Evolutionary conservation across 2,797 vertebrate genomes (phyloP).

Genomic region (Tarsius wallacei): DNA sequence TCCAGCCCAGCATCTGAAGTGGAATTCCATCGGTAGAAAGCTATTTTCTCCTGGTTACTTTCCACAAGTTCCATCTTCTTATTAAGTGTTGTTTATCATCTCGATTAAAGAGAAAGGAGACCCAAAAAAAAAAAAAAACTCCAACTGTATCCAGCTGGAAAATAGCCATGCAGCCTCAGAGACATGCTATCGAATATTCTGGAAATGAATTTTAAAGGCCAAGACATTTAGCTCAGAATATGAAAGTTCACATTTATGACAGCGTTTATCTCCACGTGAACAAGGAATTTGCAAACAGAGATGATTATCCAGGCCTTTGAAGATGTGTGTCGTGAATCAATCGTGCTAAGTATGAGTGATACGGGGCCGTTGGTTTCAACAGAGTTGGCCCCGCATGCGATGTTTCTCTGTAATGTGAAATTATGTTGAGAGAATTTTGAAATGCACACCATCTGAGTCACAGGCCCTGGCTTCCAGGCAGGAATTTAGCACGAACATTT

Average conservation of each 20-base stretch:
- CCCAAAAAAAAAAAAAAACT: conserved; percentile 78
- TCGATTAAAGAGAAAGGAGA: conserved; percentile 84
- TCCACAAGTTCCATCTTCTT: conserved; percentile 92
- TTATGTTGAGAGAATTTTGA: conserved; percentile 81
- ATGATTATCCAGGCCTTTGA: conserved; percentile 89
- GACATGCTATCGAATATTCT: conserved; percentile 88
- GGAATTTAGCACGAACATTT: conserved; percentile 82
- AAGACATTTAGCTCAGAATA: conserved; percentile 87
- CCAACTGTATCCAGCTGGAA: conserved; percentile 88
- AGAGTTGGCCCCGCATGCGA: conserved; percentile 74
- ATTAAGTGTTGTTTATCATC: conserved; percentile 90
- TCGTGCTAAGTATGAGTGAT: conserved; percentile 78
- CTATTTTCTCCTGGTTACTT: conserved; percentile 88
- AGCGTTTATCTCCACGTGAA: conserved; percentile 87
- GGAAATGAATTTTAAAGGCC: conserved; percentile 89
- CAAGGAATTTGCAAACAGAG: conserved; percentile 90
- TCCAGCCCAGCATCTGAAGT: conserved; percentile 88
- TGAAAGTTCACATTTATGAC: conserved; percentile 89
- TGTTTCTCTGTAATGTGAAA: conserved; percentile 84
- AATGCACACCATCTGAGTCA: conserved; percentile 85
- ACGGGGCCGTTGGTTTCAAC: conserved; percentile 79
- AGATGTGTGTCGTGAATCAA: conserved; percentile 84
- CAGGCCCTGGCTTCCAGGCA: conserved; percentile 74
- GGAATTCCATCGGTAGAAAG: conserved; percentile 88
- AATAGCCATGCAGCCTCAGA: conserved; percentile 83